Conservation (phyloP, 2,113 vertebrate genomes). For the Ailuropoda melanoleuca region DNA sequence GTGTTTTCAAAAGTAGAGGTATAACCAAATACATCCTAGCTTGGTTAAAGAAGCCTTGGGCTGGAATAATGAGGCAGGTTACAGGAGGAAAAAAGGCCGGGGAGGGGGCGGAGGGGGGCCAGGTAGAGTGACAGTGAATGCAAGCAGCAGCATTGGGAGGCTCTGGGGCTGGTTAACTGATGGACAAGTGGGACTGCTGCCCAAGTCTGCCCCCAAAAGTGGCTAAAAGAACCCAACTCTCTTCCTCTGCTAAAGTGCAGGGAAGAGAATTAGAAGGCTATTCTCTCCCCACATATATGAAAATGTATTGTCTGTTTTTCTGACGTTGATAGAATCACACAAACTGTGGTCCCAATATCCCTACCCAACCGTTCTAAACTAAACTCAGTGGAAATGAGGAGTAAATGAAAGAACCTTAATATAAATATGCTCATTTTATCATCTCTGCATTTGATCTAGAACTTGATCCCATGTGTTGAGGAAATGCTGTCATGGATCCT, state of each 20-base stretch:
- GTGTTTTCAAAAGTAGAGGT: constrained; percentile 53
- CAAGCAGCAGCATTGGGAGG: too few relatives aligned
- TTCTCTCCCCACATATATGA: neutral
- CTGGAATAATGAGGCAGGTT: neutral
- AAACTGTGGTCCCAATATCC: neutral
- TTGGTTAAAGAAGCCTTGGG: neutral
- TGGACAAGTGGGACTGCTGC: neutral
- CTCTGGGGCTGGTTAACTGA: too few relatives aligned
- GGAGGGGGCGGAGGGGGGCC: neutral
- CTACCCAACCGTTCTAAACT: neutral
- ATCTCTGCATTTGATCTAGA: neutral
- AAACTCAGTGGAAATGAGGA: neutral
- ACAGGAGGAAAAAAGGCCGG: neutral
- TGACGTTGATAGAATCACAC: neutral
- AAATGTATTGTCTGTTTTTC: neutral
- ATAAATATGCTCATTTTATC: neutral
- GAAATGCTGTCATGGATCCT: neutral
- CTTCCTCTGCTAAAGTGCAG: neutral
- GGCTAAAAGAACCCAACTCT: neutral
- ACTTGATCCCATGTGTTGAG: neutral
- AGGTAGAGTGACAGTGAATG: fast-evolving
- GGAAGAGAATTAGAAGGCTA: neutral
- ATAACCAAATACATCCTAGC: neutral
- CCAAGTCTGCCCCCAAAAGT: neutral
- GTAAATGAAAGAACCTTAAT: neutral